Evolutionary conservation across 1,140 invertebrate genomes (phyloP), one percentile per base, ranked within the genome.

Genomic region (Hyposmocoma kahamanoa): DNA sequence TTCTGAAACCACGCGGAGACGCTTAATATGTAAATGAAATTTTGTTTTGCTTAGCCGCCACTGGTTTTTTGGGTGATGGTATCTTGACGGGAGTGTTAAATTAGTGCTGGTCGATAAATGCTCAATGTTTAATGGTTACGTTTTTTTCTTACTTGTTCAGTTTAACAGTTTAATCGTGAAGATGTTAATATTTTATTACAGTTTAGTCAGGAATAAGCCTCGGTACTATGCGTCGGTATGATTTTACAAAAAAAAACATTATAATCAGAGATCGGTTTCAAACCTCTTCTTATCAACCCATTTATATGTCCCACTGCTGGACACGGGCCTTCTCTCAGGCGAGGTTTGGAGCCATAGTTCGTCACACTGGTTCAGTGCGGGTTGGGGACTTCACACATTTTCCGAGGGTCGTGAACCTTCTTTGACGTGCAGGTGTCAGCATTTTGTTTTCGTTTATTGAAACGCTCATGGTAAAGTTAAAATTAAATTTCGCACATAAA

Each of bases 11-110:
- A 65, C 45, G 30, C 22, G 42, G 46, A 53, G 56, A 65, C 73
- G 74, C 72, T 79, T 73, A 66, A 62, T n/a, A n/a, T n/a, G n/a
- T n/a, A n/a, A n/a, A 70, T 56, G 24, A 56, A 54, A 57, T 66
- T 59, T 78, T 62, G 53, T 75, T 75, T 79, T 63, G 72, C 72
- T 67, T 79, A 75, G 72, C 64, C 42, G 62, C 73, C 68, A 80
- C 53, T 62, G 56, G 58, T 67, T 67, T 62, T 50, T 67, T 59
- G 57, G n/a, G 22, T 36, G 53, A 72, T 65, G 70, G 59, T 56
- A 65, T 69, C 60, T 71, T 69, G 68, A 68, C 53, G 61, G 71
- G 67, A 67, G 59, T 62, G 65, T 70, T 72, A 58, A 32, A 60
- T 54, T 52, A 61, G 62, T 67, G 72, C 56, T 66, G 72, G 59